A percentile compares a stretch with the other conserved stretches of the same genome.
These are phyloP conservation scores for Oenanthe oenanthe DNA, from an alignment of 2,113 vertebrate species.

Conservation along the genomic window DNA sequence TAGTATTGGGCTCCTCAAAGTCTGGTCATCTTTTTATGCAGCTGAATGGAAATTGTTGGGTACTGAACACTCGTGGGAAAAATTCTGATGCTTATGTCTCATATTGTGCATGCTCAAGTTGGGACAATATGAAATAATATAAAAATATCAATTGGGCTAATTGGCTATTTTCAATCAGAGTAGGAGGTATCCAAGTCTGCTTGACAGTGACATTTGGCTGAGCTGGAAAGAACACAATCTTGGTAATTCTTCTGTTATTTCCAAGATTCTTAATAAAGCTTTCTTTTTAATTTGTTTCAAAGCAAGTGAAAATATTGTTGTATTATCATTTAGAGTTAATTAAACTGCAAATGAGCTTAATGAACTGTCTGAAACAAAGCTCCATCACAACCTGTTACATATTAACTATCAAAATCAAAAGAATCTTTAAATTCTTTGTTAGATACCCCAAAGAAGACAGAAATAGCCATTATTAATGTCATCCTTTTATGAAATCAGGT, in stretches of 20 bases:
- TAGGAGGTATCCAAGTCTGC: not conserved
- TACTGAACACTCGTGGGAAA: not conserved
- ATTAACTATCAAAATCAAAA: constrained; percentile 17
- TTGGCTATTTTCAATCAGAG: not conserved
- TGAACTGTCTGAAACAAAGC: constrained; percentile 41
- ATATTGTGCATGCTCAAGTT: not conserved
- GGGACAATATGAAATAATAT: not conserved
- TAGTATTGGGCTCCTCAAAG: not conserved
- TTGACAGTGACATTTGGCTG: constrained; percentile 5
- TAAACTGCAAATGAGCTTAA: constrained; percentile 56
- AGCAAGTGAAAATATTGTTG: constrained; percentile 42
- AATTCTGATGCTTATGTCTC: not conserved
- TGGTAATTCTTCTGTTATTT: not conserved
- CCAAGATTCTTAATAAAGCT: not conserved
- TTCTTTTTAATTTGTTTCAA: constrained; percentile 44
- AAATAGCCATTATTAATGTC: not conserved
- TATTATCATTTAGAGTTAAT: constrained; percentile 41
- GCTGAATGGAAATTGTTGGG: not conserved
- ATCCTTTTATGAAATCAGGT: not conserved
- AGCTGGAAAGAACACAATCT: not conserved
- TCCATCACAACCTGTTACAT: constrained; percentile 29
- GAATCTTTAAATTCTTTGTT: not conserved
- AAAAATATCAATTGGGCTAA: not conserved
- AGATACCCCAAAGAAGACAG: not conserved
- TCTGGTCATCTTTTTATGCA: not conserved